phyloP scores from a whole-genome alignment of 2,888 invertebrate species.

The Ypsolopha scabrella region DNA sequence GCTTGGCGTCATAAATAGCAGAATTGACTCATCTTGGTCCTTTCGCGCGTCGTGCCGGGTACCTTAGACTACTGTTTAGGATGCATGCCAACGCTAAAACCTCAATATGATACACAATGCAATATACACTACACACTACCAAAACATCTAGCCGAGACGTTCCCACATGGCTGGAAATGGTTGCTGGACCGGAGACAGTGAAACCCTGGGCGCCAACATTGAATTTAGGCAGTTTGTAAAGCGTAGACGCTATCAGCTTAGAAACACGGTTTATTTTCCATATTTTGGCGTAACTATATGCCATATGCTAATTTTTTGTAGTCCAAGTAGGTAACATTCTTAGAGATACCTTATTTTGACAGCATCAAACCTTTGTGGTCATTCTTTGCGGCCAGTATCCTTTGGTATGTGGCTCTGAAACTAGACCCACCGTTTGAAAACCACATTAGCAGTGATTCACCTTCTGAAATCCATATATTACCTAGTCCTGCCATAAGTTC shows the following conservation, averaged over 20 bases:
- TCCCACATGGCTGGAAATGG: constrained; percentile 4
- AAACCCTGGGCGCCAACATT: neutral
- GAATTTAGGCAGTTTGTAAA: neutral
- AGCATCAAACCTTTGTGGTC: too few species aligned
- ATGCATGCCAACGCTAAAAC: constrained; percentile 65
- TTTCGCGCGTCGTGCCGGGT: neutral
- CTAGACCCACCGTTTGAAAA: too few species aligned
- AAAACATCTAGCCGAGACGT: constrained; percentile 18
- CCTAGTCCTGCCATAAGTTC: too few species aligned
- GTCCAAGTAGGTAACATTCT: too few species aligned
- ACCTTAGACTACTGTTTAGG: constrained; percentile 33
- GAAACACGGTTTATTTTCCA: neutral
- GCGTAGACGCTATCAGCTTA: too few species aligned
- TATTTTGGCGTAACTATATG: neutral
- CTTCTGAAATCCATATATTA: too few species aligned
- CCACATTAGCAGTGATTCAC: too few species aligned
- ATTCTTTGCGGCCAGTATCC: too few species aligned
- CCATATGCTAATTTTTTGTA: too few species aligned
- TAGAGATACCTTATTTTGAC: too few species aligned
- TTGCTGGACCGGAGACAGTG: neutral
- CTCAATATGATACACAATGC: constrained; percentile 38
- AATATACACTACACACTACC: constrained; percentile 29
- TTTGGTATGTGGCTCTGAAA: neutral
- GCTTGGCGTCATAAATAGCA: neutral
- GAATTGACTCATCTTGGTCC: constrained; percentile 6